Base-by-base conservation (phyloP, 2,888 invertebrate genomes). In the Agrotis segetum region DNA sequence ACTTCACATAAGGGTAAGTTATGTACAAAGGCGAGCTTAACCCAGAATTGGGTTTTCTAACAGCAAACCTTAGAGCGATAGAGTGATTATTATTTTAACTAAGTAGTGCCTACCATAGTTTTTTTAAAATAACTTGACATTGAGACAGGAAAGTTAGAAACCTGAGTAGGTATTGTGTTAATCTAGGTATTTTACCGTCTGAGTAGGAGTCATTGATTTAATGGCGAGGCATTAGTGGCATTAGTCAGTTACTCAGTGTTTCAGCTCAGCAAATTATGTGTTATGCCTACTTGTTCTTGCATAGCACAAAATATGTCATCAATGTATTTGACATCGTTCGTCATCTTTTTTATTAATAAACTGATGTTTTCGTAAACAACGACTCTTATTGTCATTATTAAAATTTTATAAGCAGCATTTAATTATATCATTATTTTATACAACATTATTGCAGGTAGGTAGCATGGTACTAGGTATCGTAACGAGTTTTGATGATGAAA, bases 121-220 rank as follows among this genome's bases (percentile, higher is more conserved):
- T 64, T 53, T 56, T 47, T 47, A 34, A 65, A 67, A 52, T 66
- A 50, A 63, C 71, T 74, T 77, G 69, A 65, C 83, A 71, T 77
- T 82, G 83, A 71, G 63, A 79, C 49, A 53, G 52, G 61, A 68
- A 73, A 74, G 56, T 62, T 71, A 65, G 56, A 46, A 73, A 70
- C 55, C 56, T 64, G 60, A 56, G 53, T 24, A 24, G 24, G 24
- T 55, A 52, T 66, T 73, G 68, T 62, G 64, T 67, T 62, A 67
- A 65, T 1, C n/a, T 77, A 60, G 9, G 14, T 60, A 55, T 63
- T 64, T 34, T 65, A 49, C 44, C 13, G 21, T 55, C 61, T 58
- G 61, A 71, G 21, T 65, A 52, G 49, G 62, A 72, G 49, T 72
- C 24, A 70, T 52, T 65, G 40, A 19, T 68, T 40, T 58, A 49